Evolutionary conservation across 2,888 invertebrate species (phyloP).

Genomic region (Coleophora flavipennella): DNA sequence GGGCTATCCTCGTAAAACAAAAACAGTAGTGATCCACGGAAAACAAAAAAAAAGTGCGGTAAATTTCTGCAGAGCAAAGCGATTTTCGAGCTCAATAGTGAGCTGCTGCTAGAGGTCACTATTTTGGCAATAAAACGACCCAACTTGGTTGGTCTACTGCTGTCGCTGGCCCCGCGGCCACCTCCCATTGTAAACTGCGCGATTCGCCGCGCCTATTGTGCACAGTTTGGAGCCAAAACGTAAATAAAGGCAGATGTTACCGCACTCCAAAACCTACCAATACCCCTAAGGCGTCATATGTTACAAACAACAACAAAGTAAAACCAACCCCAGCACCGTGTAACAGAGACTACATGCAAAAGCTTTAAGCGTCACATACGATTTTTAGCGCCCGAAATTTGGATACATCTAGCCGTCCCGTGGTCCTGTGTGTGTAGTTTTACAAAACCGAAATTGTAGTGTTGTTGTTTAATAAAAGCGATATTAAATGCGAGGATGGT

Average conservation of each 20-base stretch:
- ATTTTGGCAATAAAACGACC: conserved; percentile 36
- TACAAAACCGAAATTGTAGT: conserved; percentile 61
- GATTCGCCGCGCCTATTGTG: conserved; percentile 63
- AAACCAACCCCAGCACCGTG: background rate
- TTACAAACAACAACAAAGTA: background rate
- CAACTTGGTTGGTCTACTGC: conserved; percentile 23
- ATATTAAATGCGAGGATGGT: conserved; percentile 54
- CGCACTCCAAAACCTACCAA: conserved; percentile 49
- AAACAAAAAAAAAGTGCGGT: too few species aligned
- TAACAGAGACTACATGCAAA: conserved; percentile 14
- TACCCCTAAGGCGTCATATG: background rate
- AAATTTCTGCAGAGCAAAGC: conserved; percentile 9
- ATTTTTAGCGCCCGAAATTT: background rate
- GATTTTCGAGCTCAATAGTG: conserved; percentile 1
- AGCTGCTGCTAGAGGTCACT: conserved; percentile 36
- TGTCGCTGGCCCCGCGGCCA: conserved; percentile 23
- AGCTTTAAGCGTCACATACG: background rate
- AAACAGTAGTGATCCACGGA: too few species aligned
- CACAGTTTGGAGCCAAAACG: conserved; percentile 63
- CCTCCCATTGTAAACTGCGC: conserved; percentile 47
- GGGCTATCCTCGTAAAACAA: too few species aligned
- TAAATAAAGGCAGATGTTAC: conserved; percentile 72
- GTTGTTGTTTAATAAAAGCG: conserved; percentile 60
- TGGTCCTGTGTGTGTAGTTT: conserved; percentile 61
- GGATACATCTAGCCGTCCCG: conserved; percentile 23